Evolutionary conservation across 2,888 invertebrate genomes (phyloP).

Genomic region (Cataglyphis livida): DNA sequence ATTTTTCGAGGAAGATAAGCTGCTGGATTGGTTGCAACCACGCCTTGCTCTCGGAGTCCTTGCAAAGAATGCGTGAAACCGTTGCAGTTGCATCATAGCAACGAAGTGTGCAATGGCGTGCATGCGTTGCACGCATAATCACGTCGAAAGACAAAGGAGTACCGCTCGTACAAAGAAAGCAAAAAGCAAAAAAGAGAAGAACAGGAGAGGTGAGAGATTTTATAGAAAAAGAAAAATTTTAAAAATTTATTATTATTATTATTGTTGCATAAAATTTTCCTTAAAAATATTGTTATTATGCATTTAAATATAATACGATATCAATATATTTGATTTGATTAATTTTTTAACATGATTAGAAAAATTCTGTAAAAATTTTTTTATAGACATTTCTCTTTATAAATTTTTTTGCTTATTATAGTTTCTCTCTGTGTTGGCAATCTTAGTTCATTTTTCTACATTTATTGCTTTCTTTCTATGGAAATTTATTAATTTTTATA

Average conservation of each 20-base stretch:
- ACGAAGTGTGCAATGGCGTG: slow-evolving; percentile 11
- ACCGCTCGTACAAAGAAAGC: neutral
- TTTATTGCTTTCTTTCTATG: neutral
- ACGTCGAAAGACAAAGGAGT: slow-evolving; percentile 26
- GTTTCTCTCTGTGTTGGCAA: neutral
- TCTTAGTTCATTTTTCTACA: neutral
- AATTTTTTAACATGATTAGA: neutral
- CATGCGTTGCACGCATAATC: neutral
- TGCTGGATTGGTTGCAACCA: slow-evolving; percentile 37
- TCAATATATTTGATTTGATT: neutral
- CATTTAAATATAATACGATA: neutral
- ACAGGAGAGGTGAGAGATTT: neutral
- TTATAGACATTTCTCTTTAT: neutral
- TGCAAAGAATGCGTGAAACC: slow-evolving; percentile 71
- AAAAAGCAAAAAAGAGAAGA: neutral
- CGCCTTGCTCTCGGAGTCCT: slow-evolving; percentile 65
- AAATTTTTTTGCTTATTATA: neutral
- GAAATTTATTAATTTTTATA: neutral
- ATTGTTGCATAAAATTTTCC: neutral
- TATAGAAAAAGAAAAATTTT: neutral
- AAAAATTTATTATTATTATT: neutral
- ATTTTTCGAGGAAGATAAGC: slow-evolving; percentile 47
- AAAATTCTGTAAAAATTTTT: neutral
- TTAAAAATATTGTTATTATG: neutral
- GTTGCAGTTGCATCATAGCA: slow-evolving; percentile 49